Evolutionary conservation across 2,888 invertebrate species (phyloP), one percentile per base, ranked within the genome.

Genomic region (Scrobipalpa atriplicella): DNA sequence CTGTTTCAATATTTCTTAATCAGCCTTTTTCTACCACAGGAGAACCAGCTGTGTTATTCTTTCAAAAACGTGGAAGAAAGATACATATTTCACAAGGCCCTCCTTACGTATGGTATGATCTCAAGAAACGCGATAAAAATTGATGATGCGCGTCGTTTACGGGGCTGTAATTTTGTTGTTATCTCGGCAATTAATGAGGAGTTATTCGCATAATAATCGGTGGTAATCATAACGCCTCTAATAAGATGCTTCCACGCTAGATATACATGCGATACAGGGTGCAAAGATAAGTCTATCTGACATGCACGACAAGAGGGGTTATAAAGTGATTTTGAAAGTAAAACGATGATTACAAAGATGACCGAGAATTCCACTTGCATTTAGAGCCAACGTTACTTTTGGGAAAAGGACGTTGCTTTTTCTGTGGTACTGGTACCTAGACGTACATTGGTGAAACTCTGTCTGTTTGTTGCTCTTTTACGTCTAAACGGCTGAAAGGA

Each of bases 211-310:
- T 63, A 21, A n/a, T 67, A 66, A 67, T 66, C 63, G 66, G 69
- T 72, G 70, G 73, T 69, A 70, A 76, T 75, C 70, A 75, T 73
- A 75, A 71, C 74, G 73, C 70, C 73, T 73, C 71, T 74, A 73
- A 78, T 80, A 78, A 69, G 54, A 65, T 67, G 62, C 60, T 65
- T 60, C 62, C 68, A 68, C 66, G 69, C 62, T 70, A 67, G 70
- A 75, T 29, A 56, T 13, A 47, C 47, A 21, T 52, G 54, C 21
- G 1, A 56, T 56, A 56, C 54, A 21, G 54, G 54, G 54, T 56
- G 21, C 21, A 56, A 13, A 29, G 10, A 21, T 21, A 56, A 21
- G 29, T 10, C 13, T 13, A 29, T 21, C 9, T 56, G 54, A 29
- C 18, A 18, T 10, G 21, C 10, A 52, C 19, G 19, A 19, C 18